Percentiles rank a stretch among this genome's conserved stretches.
Evolutionary conservation across 2,113 vertebrate species (phyloP).

Genomic region (Ptyas mucosa): DNA sequence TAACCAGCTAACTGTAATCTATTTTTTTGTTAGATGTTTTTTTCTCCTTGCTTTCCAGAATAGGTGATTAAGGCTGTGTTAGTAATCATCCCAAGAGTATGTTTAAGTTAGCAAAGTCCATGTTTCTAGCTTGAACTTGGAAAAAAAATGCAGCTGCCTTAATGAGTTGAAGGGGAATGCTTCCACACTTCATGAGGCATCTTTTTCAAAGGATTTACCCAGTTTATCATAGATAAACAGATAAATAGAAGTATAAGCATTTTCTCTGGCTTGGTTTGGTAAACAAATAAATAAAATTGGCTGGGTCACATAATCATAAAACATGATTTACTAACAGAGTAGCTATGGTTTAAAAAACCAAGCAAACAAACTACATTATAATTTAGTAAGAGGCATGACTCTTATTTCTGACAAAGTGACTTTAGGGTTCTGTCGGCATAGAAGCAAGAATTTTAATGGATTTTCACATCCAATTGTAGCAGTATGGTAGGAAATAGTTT

Average conservation of each 20-base stretch:
- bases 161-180: neutral
- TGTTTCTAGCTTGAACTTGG: slow-evolving; percentile 20
- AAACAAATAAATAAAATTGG: neutral
- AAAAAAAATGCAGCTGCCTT: neutral
- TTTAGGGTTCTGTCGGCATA: neutral
- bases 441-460: neutral
- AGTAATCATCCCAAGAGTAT: neutral
- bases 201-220: neutral
- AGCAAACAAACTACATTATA: neutral
- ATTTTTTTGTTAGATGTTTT: neutral
- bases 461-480: neutral
- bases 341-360: neutral
- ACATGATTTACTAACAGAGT: neutral
- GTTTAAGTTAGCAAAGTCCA: slow-evolving; percentile 50
- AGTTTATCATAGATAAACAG: neutral
- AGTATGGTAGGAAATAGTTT: neutral
- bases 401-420: neutral
- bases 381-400: neutral
- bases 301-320: neutral
- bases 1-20: neutral
- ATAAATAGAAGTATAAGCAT: neutral
- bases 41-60: neutral
- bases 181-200: neutral
- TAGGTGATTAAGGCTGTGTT: neutral
- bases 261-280: neutral